Percentiles rank a stretch among this genome's conserved stretches.
Conservation (phyloP, 1,140 invertebrate species). For the Glossosoma conforme region DNA sequence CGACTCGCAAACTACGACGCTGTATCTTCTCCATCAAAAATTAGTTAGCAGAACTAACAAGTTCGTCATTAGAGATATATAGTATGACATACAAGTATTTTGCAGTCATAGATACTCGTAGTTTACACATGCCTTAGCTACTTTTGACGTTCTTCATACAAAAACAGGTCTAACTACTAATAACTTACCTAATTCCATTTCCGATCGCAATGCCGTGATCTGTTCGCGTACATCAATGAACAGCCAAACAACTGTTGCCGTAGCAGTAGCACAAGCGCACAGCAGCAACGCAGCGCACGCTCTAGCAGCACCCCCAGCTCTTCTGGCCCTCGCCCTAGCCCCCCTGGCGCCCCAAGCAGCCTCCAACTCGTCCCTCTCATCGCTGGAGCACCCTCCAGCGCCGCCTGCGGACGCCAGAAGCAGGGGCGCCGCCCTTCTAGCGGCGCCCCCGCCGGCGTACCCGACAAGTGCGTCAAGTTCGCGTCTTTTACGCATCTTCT, state of each 20-base stretch:
- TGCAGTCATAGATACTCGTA: no score
- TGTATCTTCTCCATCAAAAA: no score
- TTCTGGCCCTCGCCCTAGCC: slow-evolving; percentile 35
- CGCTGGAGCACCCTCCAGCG: slow-evolving; percentile 55
- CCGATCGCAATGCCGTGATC: slow-evolving; percentile 56
- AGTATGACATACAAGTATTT: slow-evolving; percentile 3
- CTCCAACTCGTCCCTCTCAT: slow-evolving; percentile 46
- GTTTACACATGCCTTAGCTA: no score
- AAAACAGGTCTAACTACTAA: neutral
- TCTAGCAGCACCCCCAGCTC: slow-evolving; percentile 45
- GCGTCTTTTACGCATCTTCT: slow-evolving; percentile 57
- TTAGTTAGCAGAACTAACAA: no score
- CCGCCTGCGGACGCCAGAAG: slow-evolving; percentile 39
- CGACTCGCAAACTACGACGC: no score
- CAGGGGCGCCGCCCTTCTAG: slow-evolving; percentile 25
- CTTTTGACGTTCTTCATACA: no score
- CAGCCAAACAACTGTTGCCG: slow-evolving; percentile 61
- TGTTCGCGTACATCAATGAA: slow-evolving; percentile 65
- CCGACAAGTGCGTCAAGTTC: slow-evolving; percentile 54
- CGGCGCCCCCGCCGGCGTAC: slow-evolving; percentile 32
- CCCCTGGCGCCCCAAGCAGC: slow-evolving; percentile 28
- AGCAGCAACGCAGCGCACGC: slow-evolving; percentile 58
- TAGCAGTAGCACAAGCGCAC: slow-evolving; percentile 59
- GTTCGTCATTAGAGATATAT: slow-evolving; percentile 1
- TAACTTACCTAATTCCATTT: slow-evolving; percentile 61